Conservation (phyloP, 1,140 invertebrate genomes). For the Leptinotarsa texana region DNA sequence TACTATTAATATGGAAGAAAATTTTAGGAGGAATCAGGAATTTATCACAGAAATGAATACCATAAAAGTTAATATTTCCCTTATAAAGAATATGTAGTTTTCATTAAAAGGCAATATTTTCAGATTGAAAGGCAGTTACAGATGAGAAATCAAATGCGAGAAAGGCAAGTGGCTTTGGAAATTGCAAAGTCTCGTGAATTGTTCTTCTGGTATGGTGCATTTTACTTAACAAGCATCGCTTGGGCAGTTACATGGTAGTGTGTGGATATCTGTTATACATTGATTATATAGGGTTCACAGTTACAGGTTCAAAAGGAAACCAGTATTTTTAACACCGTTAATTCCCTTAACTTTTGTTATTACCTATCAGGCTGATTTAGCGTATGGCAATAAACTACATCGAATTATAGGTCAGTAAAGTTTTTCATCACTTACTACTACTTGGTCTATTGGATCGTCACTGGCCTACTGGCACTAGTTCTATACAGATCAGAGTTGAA, state of each 20-base stretch:
- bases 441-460: conserved; percentile 1
- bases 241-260: conserved; percentile 65
- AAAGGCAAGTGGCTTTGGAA: conserved; percentile 71
- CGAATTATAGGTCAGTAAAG: conserved; percentile 69
- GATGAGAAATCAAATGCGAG: conserved; percentile 77
- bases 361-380: conserved; percentile 75
- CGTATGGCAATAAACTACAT: conserved; percentile 76
- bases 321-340: conserved; percentile 65
- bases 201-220: conserved; percentile 72
- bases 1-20: conserved; percentile 47
- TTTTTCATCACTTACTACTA: neutral
- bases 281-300: conserved; percentile 48
- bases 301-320: conserved; percentile 64
- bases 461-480: too few relatives aligned
- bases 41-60: conserved; percentile 70
- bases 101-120: conserved; percentile 35
- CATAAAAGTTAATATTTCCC: conserved; percentile 60
- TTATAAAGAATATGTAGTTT: neutral
- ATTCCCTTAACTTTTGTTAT: conserved; percentile 72
- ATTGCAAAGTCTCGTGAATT: conserved; percentile 72
- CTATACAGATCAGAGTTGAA: too few relatives aligned
- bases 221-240: conserved; percentile 64
- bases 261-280: neutral
- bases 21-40: conserved; percentile 70
- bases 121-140: conserved; percentile 76